Percentiles rank a stretch among this genome's conserved stretches.
Conservation (phyloP, 1,140 invertebrate genomes). For the Habropoda laboriosa region DNA sequence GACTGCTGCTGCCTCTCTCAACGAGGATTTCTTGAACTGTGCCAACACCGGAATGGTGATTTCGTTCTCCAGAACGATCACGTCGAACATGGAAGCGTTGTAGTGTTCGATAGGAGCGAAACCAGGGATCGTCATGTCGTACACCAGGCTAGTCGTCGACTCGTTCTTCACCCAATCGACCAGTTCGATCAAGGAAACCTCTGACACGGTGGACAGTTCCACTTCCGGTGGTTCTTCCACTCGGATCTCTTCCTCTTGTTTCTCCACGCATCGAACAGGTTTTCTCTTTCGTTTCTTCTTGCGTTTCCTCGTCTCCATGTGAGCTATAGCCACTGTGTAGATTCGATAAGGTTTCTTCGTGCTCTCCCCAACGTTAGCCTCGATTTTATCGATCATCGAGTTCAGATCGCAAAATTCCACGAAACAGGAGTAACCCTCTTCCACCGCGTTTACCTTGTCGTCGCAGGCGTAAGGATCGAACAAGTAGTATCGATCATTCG, state of each 20-base stretch:
- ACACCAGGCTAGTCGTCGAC: slow-evolving; percentile 23
- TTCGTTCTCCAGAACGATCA: slow-evolving; percentile 70
- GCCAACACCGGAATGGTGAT: slow-evolving; percentile 64
- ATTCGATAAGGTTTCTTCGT: slow-evolving; percentile 66
- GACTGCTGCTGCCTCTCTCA: background rate
- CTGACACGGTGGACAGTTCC: slow-evolving; percentile 6
- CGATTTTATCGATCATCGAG: slow-evolving; percentile 66
- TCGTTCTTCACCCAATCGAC: slow-evolving; percentile 64
- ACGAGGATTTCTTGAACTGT: slow-evolving; percentile 58
- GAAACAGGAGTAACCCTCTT: slow-evolving; percentile 67
- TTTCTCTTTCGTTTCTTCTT: slow-evolving; percentile 38
- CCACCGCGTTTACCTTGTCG: slow-evolving; percentile 56
- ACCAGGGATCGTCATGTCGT: slow-evolving; percentile 52
- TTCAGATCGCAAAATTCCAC: slow-evolving; percentile 64
- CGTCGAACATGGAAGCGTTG: slow-evolving; percentile 72
- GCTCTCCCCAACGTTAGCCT: slow-evolving; percentile 60
- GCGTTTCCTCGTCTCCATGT: slow-evolving; percentile 62
- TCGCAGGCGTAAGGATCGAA: slow-evolving; percentile 79
- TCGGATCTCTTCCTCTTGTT: background rate
- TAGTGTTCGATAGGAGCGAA: slow-evolving; percentile 66
- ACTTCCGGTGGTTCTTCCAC: background rate
- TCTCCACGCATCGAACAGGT: slow-evolving; percentile 8
- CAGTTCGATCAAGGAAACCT: slow-evolving; percentile 71
- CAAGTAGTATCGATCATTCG: slow-evolving; percentile 66
- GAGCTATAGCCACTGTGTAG: slow-evolving; percentile 69